These are phyloP conservation scores for Loxodonta africana DNA, from an alignment of 2,113 vertebrate species.

Conservation along the genomic window DNA sequence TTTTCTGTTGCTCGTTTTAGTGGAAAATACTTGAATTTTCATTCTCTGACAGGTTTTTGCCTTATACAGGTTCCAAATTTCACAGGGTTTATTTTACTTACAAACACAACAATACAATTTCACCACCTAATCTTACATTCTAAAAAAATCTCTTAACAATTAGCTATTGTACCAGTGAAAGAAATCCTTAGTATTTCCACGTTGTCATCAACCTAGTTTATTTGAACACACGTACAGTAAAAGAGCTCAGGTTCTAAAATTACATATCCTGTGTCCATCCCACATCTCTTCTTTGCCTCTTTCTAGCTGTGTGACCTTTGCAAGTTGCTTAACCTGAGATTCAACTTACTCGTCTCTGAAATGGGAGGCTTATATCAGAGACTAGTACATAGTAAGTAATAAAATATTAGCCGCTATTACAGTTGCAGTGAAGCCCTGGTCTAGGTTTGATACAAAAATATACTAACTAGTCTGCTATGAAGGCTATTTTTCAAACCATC, in stretches of 20 bases:
- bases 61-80: too few relatives aligned
- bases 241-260: background rate
- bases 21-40: too few relatives aligned
- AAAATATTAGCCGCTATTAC: background rate
- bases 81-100: too few relatives aligned
- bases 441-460: slow-evolving; percentile 44
- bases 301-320: background rate
- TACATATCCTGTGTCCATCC: background rate
- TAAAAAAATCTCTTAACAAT: background rate
- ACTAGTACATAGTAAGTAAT: background rate
- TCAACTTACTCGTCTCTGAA: background rate
- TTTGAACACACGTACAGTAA: background rate
- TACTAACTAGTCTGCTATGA: background rate
- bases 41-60: too few relatives aligned
- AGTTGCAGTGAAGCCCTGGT: background rate
- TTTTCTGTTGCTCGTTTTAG: too few relatives aligned
- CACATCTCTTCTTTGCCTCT: slow-evolving; percentile 19
- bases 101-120: background rate
- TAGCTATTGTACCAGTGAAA: background rate
- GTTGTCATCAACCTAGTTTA: background rate
- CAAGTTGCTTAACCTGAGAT: background rate
- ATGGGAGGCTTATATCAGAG: background rate
- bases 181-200: slow-evolving; percentile 10
- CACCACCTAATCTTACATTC: background rate
- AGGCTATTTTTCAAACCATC: background rate